Base-by-base conservation (phyloP, 2,888 invertebrate genomes). In the Macaria notata region DNA sequence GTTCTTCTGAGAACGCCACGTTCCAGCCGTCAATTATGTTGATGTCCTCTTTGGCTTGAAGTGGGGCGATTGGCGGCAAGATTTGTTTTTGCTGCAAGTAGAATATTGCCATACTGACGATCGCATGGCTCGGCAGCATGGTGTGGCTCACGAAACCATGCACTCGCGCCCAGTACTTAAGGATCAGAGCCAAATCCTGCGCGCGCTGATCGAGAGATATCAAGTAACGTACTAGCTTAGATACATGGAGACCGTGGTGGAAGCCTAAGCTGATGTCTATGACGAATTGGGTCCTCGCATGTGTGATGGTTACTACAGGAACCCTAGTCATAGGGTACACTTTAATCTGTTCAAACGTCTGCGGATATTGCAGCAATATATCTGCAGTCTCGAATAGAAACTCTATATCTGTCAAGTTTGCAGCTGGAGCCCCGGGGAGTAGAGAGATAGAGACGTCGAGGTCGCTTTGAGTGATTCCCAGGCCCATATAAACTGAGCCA, bases 31-130 rank as follows among this genome's bases (percentile, higher is more conserved):
- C 30, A 1, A 44, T 44, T 6, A 43, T 36, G 29, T 42, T 42
- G 4, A 3, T 31, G 4, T 49, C 8, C 3, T 53, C 51, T 9
- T 51, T 8, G 3, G 19, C 9, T 46, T 65, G 65, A 31, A 65
- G 39, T 19, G 19, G 31, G 9, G 42, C 43, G 6, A 63, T 46
- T 1, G 65, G 7, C 3, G 65, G 65, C 31, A 63, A 6, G 0
- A 65, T 52, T n/a, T 51, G 4, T 41, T 43, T 56, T 7, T 68
- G 72, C 59, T 72, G 71, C n/a, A 72, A 62, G 54, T 62, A 72
- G 46, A 72, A 72, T 46, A 72, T 58, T 2, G 62, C 55, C 38
- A 72, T 41, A 39, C 65, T 8, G 6, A 45, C 39, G 9, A 62
- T 33, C 6, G 38, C 56, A 42, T 59, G 62, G 47, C 42, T 60